Evolutionary conservation across 2,888 invertebrate species (phyloP), one percentile per base, ranked within the genome.

Genomic region (Hypselothyrea guttata): DNA sequence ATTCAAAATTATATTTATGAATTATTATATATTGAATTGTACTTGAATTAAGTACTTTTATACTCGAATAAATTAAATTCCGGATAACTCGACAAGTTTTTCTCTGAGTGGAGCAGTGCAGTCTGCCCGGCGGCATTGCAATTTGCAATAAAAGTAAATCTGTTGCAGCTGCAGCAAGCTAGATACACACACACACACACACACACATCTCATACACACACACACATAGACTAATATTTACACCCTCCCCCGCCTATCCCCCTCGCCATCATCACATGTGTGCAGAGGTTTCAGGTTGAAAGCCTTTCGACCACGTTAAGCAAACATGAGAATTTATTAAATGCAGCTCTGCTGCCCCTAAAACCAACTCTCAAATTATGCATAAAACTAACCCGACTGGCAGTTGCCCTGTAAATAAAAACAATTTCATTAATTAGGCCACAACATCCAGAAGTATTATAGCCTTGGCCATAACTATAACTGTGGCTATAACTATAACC

Each of bases 241-340:
- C n/a, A n/a, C 34, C 9, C 12, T 8, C 22, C 15, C 28, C 11
- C 35, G 12, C 22, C 16, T 8, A 4, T 9, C 9, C 18, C 1
- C 9, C 37, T 15, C 9, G 8, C 2, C 9, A 12, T 27, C 7
- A 9, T 15, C 8, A 30, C 27, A 47, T 42, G 30, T 16, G 30
- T 33, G 46, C 45, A 71, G 77, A 40, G 69, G 74, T 63, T 66
- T 48, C 48, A 51, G 67, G 72, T 66, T 64, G 71, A 78, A 75
- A 84, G 84, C 71, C 79, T 75, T 82, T 78, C 40, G 75, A 83
- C 70, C 73, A 79, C 70, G 79, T 62, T 78, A 78, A 83, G 83
- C 81, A 84, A 82, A 84, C 85, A 82, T 83, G 81, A 79, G 83
- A 83, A 82, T 84, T 82, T 82, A 82, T 84, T 79, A 82, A 82